Evolutionary conservation across 2,888 invertebrate species (phyloP).

Genomic region (Diaphora mendica): DNA sequence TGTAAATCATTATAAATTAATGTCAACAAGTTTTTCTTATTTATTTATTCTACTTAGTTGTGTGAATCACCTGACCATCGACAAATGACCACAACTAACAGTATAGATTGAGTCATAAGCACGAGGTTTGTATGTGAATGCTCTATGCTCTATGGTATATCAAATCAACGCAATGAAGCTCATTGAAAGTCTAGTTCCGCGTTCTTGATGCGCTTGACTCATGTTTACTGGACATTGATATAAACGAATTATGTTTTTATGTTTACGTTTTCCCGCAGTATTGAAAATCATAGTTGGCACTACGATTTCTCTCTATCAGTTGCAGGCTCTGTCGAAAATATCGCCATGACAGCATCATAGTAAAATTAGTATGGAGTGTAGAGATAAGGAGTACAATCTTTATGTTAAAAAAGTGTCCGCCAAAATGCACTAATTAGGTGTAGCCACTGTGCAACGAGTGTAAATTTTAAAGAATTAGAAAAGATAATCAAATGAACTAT

Average conservation of each 20-base stretch:
- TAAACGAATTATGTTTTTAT: background rate
- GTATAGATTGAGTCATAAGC: conserved; percentile 10
- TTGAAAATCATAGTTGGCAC: too few species aligned
- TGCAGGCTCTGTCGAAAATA: background rate
- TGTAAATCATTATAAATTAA: background rate
- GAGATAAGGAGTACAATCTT: too few species aligned
- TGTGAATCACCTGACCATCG: conserved; percentile 8
- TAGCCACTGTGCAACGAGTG: too few species aligned
- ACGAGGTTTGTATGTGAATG: conserved; percentile 1
- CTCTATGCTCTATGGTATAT: conserved; percentile 35
- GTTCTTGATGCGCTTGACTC: conserved; percentile 49
- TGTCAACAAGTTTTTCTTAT: background rate
- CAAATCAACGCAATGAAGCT: conserved; percentile 58
- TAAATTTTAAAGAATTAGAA: too few species aligned
- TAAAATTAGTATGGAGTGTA: too few species aligned
- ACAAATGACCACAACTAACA: conserved; percentile 2
- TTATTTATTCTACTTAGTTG: background rate
- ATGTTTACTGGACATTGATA: background rate
- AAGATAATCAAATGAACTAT: too few species aligned
- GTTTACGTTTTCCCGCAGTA: background rate
- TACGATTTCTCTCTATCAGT: background rate
- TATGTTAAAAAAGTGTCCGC: too few species aligned
- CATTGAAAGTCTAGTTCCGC: conserved; percentile 60
- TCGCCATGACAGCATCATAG: too few species aligned
- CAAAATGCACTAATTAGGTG: too few species aligned